Base-by-base conservation (phyloP, 2,888 invertebrate species). In the Neria commutata region DNA sequence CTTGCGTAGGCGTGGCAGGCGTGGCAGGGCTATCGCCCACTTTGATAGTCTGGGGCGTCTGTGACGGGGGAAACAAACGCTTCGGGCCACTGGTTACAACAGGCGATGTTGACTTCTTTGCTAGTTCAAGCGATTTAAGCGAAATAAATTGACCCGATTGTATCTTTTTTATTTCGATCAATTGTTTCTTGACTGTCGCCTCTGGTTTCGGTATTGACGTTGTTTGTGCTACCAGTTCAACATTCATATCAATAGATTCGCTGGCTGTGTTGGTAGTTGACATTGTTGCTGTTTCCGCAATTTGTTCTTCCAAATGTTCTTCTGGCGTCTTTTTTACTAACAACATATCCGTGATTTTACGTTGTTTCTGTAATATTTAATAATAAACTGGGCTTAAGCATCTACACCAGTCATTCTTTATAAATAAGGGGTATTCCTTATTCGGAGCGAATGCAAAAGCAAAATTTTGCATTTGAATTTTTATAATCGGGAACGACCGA, bases 291-390 rank as follows among this genome's bases (percentile, higher is more conserved):
- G 61, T 62, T 37, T 64, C 58, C 10, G 62, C 62, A 17, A 3
- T 33, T 49, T 3, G 2, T 16, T 49, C 25, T 49, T 19, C 34
- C 4, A n/a, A 24, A 40, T 54, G 59, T 2, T 58, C n/a, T n/a
- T n/a, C 54, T 19, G 58, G 3, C 0, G 60, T 60, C 19, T 56
- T 56, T 48, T 60, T 64, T 29, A 60, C 60, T 37, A 60, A 51
- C 17, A 72, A 63, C 50, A 73, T 64, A 48, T 72, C 70, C 5
- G 71, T 71, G 16, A 71, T 70, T 62, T 68, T 72, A 1, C 68
- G 66, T 56, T 73, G 72, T 34, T 65, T 68, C 64, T 68, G 56
- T 2, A 61, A 61, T 33, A 29, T 11, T 29, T 29, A 11, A 8
- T 8, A 29, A 29, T 29, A n/a, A n/a, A n/a, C n/a, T n/a, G n/a